These are phyloP conservation scores for Dipodomys spectabilis DNA, from an alignment of 2,113 vertebrate genomes.

Conservation along the genomic window DNA sequence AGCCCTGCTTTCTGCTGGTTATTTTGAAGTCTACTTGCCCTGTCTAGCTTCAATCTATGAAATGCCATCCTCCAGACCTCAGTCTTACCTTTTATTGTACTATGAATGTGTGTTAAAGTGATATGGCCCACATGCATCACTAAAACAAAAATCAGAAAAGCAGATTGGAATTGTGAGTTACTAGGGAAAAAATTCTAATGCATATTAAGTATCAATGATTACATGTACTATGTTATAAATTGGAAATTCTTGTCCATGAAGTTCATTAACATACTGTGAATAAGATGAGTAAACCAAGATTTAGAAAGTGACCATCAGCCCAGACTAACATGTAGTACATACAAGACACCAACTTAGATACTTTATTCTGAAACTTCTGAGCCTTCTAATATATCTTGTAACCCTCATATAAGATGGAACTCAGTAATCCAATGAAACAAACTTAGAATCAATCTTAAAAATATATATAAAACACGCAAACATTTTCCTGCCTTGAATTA, in stretches of 20 bases:
- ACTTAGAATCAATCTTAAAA: not conserved
- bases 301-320: conserved; percentile 5
- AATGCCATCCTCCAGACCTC: too few relatives aligned
- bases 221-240: not conserved
- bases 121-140: not conserved
- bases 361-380: not conserved
- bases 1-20: too few relatives aligned
- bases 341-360: not conserved
- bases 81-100: too few relatives aligned
- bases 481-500: not conserved
- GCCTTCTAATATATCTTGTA: not conserved
- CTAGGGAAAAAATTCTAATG: not conserved
- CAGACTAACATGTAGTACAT: not conserved
- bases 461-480: not conserved
- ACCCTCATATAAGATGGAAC: not conserved
- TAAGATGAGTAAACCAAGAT: conserved; percentile 27
- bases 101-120: too few relatives aligned
- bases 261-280: not conserved
- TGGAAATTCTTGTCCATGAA: not conserved
- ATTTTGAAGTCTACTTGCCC: too few relatives aligned
- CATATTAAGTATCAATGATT: not conserved
- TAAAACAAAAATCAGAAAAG: not conserved
- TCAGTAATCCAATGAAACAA: not conserved
- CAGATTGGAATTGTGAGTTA: not conserved
- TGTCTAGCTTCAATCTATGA: too few relatives aligned